These are phyloP conservation scores for Caenorhabditis sp. DNA, from an alignment of 2,888 invertebrate species.

Conservation along the genomic window DNA sequence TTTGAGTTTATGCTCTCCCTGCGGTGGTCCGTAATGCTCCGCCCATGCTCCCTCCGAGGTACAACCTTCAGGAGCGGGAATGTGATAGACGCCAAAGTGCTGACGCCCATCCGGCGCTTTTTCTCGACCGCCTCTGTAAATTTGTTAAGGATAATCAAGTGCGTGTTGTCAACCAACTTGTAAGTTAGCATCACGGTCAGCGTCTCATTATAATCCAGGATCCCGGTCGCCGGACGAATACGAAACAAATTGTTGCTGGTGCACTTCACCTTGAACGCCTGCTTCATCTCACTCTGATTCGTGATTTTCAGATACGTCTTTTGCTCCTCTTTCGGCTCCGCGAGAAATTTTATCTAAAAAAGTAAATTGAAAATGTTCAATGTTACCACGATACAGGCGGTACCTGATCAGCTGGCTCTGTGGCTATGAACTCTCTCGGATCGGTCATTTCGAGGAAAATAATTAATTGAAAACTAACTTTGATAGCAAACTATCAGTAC, in stretches of 20 bases:
- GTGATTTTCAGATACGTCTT: constrained; percentile 67
- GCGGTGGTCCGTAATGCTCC: constrained; percentile 79
- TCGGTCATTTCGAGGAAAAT: too few species aligned
- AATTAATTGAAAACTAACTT: too few species aligned
- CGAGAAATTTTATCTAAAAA: constrained; percentile 56
- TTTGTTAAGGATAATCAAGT: too few species aligned
- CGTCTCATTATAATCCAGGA: constrained; percentile 74
- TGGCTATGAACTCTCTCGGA: constrained; percentile 48
- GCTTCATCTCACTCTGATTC: constrained; percentile 75
- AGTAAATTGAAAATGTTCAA: too few species aligned
- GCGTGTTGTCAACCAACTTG: neutral
- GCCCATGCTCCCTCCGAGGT: constrained; percentile 73
- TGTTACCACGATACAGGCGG: too few species aligned
- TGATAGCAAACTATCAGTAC: too few species aligned
- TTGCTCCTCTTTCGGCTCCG: constrained; percentile 60
- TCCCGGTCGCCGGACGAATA: constrained; percentile 76
- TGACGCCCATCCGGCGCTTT: constrained; percentile 68
- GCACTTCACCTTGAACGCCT: constrained; percentile 80
- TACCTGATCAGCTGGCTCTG: constrained; percentile 66
- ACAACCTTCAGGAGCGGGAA: constrained; percentile 78
- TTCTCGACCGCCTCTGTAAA: constrained; percentile 45
- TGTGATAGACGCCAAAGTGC: constrained; percentile 79
- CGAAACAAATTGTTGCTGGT: constrained; percentile 79
- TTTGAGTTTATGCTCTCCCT: constrained; percentile 73
- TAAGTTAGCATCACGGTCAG: constrained; percentile 62